Evolutionary conservation across 2,888 invertebrate genomes (phyloP), one percentile per base, ranked within the genome.

Genomic region (Drosophila leonis): DNA sequence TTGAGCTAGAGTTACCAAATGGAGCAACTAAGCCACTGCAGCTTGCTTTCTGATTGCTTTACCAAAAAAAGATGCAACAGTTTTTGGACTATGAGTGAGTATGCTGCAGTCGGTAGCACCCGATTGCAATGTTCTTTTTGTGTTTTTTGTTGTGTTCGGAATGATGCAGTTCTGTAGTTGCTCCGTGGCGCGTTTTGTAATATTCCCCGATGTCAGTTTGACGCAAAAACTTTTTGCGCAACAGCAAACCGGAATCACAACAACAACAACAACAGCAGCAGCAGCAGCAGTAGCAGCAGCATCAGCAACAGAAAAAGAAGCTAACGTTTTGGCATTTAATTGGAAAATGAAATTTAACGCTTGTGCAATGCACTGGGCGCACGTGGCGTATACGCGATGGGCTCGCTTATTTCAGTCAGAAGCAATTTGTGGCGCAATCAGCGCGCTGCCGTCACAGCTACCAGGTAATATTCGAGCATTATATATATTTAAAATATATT

Each of bases 261-360:
- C 65, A 71, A 46, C 29, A 55, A 12, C 8, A 54, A 57, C 35
- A 54, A n/a, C n/a, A 33, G 18, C 33, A 7, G 13, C 20, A 48
- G 46, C 18, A 54, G 24, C 12, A 54, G 48, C n/a, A 48, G 3
- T 5, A 29, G 7, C 20, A 18, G 42, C 29, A 55, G n/a, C 8
- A 51, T 59, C 35, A 54, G 27, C n/a, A 33, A 12, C 33, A 7
- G 13, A 54, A 24, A 42, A 52, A 35, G 59, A 35, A 44, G 31
- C 61, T 49, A 88, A 72, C 65, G 67, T 82, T 73, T 78, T 71
- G 75, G 79, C 74, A 84, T 91, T 91, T 91, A 91, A 92, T 92
- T 91, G 91, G 90, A 91, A 91, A 91, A 92, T 91, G 88, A 91
- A 92, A 91, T 92, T 91, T 84, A 57, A 77, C 89, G 78, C 80